Base-by-base conservation (phyloP, 2,888 invertebrate genomes). In the Eilema caniola region DNA sequence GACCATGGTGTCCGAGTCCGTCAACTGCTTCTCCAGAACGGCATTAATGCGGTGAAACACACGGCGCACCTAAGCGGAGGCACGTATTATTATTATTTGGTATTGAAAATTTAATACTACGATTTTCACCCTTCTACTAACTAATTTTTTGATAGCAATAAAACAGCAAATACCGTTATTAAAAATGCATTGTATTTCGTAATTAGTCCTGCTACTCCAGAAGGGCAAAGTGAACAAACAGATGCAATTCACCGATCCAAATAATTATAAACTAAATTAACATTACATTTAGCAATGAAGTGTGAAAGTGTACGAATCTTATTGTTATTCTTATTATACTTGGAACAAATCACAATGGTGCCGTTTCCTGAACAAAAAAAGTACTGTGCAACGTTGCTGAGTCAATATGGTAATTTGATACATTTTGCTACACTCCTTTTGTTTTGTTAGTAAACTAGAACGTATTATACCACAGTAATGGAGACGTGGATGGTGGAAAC, bases 391-490 rank as follows among this genome's bases (percentile, higher is more conserved):
- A 66, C 76, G n/a, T 81, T 93, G 62, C 88, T 93, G 53, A 88
- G 82, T 76, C 90, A 90, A 84, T 92, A 92, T 82, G 93, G 93
- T 93, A 92, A 89, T 85, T 75, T 67, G 63, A 69, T 71, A 70
- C 68, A 66, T 63, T 70, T 60, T 24, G 28, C 10, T n/a, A n/a
- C n/a, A n/a, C n/a, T 33, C 28, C 23, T 56, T 25, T 33, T 57
- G 16, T 1, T 23, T 66, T 28, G n/a, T n/a, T n/a, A 53, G n/a
- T 53, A n/a, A 53, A 53, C n/a, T 53, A 53, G 53, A 53, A n/a
- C 2, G 57, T 25, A 25, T 24, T 59, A 14, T 5, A 10, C 12
- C 24, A 12, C 57, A 24, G 14, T 59, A 12, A 24, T 24, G 25
- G 25, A 24, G 57, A 53, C n/a, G 57, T 11, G 57, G 57, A 25